These are phyloP conservation scores for Apotomis capreana DNA, from an alignment of 2,888 invertebrate species.

Conservation along the genomic window DNA sequence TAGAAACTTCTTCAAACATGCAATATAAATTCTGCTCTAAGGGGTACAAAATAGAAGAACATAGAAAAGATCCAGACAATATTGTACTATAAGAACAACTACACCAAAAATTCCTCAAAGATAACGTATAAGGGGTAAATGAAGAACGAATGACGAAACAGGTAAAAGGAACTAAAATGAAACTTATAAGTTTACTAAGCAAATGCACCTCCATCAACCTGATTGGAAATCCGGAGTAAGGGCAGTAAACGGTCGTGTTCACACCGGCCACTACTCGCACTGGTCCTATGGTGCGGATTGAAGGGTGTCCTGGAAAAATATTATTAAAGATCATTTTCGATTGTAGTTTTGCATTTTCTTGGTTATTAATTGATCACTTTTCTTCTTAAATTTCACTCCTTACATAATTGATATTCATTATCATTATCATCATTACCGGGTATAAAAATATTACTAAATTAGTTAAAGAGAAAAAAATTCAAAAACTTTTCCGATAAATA, in stretches of 20 bases:
- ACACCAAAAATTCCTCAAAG: conserved; percentile 2
- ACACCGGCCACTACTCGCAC: conserved; percentile 91
- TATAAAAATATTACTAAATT: no score
- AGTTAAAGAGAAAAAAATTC: no score
- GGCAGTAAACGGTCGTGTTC: conserved; percentile 90
- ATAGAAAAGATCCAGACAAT: neutral
- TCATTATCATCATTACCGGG: no score
- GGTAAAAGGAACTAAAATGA: conserved; percentile 61
- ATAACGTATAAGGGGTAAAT: conserved; percentile 14
- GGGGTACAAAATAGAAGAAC: neutral
- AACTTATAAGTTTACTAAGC: conserved; percentile 82
- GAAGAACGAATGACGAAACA: conserved; percentile 28
- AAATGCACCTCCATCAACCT: conserved; percentile 84
- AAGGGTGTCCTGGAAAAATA: conserved; percentile 87
- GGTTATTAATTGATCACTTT: no score
- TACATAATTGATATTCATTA: no score
- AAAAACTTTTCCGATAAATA: no score
- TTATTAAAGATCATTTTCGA: neutral
- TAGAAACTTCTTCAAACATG: conserved; percentile 1
- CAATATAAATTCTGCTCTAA: conserved; percentile 9
- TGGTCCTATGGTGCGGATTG: conserved; percentile 87
- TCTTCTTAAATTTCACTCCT: no score
- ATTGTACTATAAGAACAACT: neutral
- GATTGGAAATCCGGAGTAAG: conserved; percentile 94
- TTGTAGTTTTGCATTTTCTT: no score